A percentile compares a stretch with the other conserved stretches of the same genome.
Evolutionary conservation across 2,113 vertebrate species (phyloP).

Genomic region (Lophotis ruficrista): DNA sequence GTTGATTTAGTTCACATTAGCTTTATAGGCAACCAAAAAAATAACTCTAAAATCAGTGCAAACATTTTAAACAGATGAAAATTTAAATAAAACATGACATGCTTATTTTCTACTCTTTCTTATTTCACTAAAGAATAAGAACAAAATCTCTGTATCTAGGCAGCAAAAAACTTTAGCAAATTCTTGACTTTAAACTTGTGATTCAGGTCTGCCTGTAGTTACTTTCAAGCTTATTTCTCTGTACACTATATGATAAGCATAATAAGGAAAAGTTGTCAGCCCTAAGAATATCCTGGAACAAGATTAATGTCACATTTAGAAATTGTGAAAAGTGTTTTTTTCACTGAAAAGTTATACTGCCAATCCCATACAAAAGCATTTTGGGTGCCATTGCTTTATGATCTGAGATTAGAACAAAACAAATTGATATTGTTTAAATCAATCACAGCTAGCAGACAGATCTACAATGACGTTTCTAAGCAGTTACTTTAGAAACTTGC

Average conservation of each 20-base stretch:
- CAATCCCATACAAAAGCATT: background rate
- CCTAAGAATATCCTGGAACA: background rate
- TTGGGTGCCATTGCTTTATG: background rate
- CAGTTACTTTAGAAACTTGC: background rate
- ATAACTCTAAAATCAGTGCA: background rate
- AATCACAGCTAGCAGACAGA: background rate
- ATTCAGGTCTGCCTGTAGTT: background rate
- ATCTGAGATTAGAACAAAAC: background rate
- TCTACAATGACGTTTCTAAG: background rate
- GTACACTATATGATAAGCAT: background rate
- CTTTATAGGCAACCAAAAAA: background rate
- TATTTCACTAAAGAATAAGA: background rate
- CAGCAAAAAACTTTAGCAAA: background rate
- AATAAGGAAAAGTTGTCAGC: background rate
- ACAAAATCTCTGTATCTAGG: background rate
- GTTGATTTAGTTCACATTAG: background rate
- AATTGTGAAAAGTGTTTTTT: background rate
- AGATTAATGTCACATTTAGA: background rate
- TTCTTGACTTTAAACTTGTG: background rate
- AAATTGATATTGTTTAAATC: conserved; percentile 28
- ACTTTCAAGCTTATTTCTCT: background rate
- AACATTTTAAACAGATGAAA: background rate
- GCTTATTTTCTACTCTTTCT: background rate
- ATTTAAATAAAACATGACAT: background rate
- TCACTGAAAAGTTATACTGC: background rate